A percentile compares a stretch with the other conserved stretches of the same genome.
Evolutionary conservation across 2,113 vertebrate species (phyloP).

Genomic region (Rattus rattus): DNA sequence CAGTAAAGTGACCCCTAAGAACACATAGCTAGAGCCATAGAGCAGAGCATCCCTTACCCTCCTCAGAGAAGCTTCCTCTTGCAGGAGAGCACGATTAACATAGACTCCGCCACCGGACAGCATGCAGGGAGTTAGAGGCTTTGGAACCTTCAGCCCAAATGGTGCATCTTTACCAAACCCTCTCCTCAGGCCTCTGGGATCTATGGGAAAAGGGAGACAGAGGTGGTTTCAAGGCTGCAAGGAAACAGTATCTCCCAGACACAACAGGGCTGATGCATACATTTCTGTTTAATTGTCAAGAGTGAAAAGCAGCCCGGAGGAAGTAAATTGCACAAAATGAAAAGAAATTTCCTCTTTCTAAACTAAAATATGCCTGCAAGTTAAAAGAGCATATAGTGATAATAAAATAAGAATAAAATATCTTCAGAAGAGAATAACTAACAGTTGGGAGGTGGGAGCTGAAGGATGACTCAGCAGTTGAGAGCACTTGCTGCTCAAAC

Average conservation of each 20-base stretch:
- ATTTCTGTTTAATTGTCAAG: neutral
- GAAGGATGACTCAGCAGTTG: neutral
- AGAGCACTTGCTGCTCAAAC: neutral
- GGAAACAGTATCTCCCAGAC: neutral
- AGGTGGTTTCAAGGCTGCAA: neutral
- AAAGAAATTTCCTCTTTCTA: neutral
- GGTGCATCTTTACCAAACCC: neutral
- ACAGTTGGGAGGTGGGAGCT: neutral
- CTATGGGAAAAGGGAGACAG: neutral
- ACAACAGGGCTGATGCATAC: neutral
- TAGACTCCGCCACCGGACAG: no score
- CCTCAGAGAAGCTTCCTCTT: neutral
- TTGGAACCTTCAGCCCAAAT: neutral
- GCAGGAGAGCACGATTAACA: neutral
- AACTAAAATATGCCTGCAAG: neutral
- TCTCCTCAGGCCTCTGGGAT: neutral
- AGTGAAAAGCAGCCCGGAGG: neutral
- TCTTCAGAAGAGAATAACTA: constrained; percentile 25
- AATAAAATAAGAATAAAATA: constrained; percentile 49
- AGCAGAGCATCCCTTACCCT: neutral
- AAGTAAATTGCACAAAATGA: neutral
- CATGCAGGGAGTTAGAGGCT: neutral
- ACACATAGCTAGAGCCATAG: no score
- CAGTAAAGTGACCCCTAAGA: neutral
- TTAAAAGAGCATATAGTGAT: neutral